Evolutionary conservation across 1,140 invertebrate genomes (phyloP).

Genomic region (Drosophila repletoides): DNA sequence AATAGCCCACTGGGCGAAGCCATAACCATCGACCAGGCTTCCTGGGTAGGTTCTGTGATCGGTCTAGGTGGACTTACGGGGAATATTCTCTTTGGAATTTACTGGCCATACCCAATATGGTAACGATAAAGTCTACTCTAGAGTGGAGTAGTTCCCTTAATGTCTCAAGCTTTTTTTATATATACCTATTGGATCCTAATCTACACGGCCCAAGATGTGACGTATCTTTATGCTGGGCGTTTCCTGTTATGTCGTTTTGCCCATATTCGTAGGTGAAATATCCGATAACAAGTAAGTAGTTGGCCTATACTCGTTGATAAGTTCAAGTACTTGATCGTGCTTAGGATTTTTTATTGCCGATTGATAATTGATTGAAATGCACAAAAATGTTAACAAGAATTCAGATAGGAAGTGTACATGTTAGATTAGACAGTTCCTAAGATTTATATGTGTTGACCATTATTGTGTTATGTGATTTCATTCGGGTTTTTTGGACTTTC

Average conservation of each 20-base stretch:
- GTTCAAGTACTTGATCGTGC: not conserved
- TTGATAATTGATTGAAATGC: not conserved
- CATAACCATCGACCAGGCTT: constrained; percentile 58
- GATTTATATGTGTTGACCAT: not conserved
- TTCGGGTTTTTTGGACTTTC: not conserved
- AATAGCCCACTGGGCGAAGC: constrained; percentile 40
- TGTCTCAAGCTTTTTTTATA: constrained; percentile 25
- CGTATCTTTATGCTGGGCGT: constrained; percentile 75
- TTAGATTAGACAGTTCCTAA: not conserved
- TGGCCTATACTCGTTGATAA: not conserved
- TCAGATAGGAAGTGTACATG: constrained; percentile 5
- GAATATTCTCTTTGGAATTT: constrained; percentile 61
- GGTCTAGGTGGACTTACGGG: constrained; percentile 59
- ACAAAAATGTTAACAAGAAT: not conserved
- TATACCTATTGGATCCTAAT: constrained; percentile 71
- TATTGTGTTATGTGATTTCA: not conserved
- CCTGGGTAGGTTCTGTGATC: constrained; percentile 67
- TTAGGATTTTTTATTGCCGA: not conserved
- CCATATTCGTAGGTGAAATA: constrained; percentile 71
- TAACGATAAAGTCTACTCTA: constrained; percentile 4
- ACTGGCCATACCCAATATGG: constrained; percentile 67
- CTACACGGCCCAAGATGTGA: constrained; percentile 57
- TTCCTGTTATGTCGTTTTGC: constrained; percentile 65
- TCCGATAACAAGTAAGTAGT: constrained; percentile 67
- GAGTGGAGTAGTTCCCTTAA: constrained; percentile 7